Evolutionary conservation across 2,113 vertebrate genomes (phyloP), one percentile per base, ranked within the genome.

Genomic region (Cinclus mexicanus): DNA sequence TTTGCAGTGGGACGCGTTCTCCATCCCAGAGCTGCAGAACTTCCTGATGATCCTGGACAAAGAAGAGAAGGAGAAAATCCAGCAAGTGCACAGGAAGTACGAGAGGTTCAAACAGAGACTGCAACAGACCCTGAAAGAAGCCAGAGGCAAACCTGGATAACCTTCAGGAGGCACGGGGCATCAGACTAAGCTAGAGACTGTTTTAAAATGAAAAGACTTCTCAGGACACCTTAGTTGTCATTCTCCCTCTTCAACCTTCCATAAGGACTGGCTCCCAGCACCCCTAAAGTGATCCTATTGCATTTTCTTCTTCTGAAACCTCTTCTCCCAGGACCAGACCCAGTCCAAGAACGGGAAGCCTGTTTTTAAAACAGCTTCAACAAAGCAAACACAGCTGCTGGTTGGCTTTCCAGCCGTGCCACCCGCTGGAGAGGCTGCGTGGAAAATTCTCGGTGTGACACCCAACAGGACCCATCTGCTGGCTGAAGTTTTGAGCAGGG

Each of bases 11-110:
- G 99, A 99, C 3, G 99, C 99, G 0, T 99, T 99, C 97, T 99
- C 99, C 29, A 98, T 99, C 87, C 99, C 99, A 0, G 99, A 99
- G 97, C 98, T 99, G 42, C 99, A 99, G 96, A 99, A 99, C 98
- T 99, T 99, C 98, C 94, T 99, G 93, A 97, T 98, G 12, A 99
- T 99, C 94, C 97, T 99, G 97, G 98, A 98, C 83, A 99, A 98
- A 67, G 99, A 99, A 78, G 99, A 99, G 93, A 96, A 97, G 15
- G 99, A 99, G 74, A 99, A 99, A 56, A 96, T 99, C 72, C 98
- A 98, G 29, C 98, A 98, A 79, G 99, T 99, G 87, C 96, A 98
- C 83, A 98, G 98, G 87, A 99, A 98, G 94, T 99, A 99, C 0
- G 25, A 89, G 61, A 88, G 82, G 68, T 99, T 99, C 93, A 98